Base-by-base conservation (phyloP, 2,113 vertebrate genomes). In the Orcinus orca region DNA sequence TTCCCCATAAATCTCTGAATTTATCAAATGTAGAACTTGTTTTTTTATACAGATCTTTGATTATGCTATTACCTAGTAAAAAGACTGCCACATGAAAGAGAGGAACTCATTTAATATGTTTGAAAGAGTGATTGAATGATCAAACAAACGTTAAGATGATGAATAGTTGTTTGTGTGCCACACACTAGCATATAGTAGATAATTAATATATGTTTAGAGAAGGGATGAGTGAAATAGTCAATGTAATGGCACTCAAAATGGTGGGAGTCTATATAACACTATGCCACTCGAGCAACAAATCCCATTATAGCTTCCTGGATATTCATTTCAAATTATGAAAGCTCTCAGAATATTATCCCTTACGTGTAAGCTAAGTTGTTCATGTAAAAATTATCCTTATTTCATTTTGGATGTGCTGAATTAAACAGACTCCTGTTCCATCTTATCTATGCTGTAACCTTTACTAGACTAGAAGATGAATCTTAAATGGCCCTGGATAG, bases 321-420 rank as follows among this genome's bases (percentile, higher is more conserved):
- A 77, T 74, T 68, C 55, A 36, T 77, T 95, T 89, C 33, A 85
- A 92, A 83, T 81, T 73, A 79, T 8, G 23, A 73, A 86, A 33
- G 1, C 6, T 29, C 23, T 89, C 8, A 20, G 38, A 89, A 83
- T 83, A 82, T 62, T n/a, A n/a, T 2, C 12, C 2, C 20, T 63
- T 83, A n/a, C 55, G 26, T 25, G 14, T 62, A 95, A 73, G 81
- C 41, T 53, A 95, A 95, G 31, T 58, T 74, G 8, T 47, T 86
- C 13, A 18, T 77, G 11, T 71, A 17, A 93, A 92, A 79, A 23
- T 21, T 17, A 36, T 41, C 25, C 18, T 83, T 50, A 60, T 88
- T 92, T 90, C n/a, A 73, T 77, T 85, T 93, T 41, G 9, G 25
- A 74, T 79, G 23, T 65, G 20, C n/a, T 80, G 47, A 65, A 67